These are phyloP conservation scores for Phrynocephalus versicolor DNA, from an alignment of 2,113 vertebrate genomes.

Conservation along the genomic window DNA sequence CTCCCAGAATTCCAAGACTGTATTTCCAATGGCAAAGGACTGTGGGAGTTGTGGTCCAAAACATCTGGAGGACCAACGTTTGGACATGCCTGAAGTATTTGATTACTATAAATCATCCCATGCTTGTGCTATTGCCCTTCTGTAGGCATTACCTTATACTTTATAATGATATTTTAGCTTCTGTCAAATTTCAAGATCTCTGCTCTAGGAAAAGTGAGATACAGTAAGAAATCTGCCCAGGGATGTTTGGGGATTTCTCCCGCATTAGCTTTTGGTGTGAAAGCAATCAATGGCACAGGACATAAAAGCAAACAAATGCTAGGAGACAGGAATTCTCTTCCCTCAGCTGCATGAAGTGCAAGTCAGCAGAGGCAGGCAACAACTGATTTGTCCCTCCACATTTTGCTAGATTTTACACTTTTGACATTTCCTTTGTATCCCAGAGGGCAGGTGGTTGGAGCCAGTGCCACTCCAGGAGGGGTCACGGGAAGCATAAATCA, in stretches of 20 bases:
- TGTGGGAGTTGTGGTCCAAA: no score
- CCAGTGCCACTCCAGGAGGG: background rate
- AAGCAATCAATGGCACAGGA: background rate
- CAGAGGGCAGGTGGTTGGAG: slow-evolving; percentile 22
- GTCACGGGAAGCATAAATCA: slow-evolving; percentile 19
- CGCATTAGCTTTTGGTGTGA: background rate
- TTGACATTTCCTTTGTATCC: slow-evolving; percentile 2
- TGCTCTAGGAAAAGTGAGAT: background rate
- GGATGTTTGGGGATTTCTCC: background rate
- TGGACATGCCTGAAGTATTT: no score
- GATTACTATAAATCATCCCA: no score
- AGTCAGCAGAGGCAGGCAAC: background rate
- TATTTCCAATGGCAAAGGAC: no score
- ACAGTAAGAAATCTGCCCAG: background rate
- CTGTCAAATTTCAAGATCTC: background rate
- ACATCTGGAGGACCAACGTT: no score
- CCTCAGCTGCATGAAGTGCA: background rate
- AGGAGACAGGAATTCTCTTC: background rate
- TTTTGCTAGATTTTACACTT: slow-evolving; percentile 14
- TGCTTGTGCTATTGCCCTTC: no score
- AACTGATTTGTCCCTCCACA: background rate
- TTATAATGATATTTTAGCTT: background rate
- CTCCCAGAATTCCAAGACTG: no score
- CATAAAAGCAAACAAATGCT: background rate
- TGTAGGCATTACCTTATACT: background rate